phyloP scores from a whole-genome alignment of 2,888 invertebrate genomes.

The Leucozona laternaria region DNA sequence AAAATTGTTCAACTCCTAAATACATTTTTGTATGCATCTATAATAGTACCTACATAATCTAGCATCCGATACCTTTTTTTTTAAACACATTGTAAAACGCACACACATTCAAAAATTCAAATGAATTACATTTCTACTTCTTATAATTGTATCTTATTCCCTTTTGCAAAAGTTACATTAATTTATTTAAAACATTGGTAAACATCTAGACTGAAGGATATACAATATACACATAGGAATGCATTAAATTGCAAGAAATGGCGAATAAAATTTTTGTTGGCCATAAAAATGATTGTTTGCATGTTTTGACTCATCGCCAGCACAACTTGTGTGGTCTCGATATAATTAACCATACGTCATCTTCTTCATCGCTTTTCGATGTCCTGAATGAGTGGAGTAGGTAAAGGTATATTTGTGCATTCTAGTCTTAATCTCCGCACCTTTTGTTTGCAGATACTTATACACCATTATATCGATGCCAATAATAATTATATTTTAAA shows the following conservation, averaged over 20 bases:
- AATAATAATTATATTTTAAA: conserved; percentile 64
- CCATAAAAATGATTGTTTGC: background rate
- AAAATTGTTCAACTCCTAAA: too few relatives aligned
- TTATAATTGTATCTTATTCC: background rate
- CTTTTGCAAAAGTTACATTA: background rate
- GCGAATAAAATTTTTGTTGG: background rate
- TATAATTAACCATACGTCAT: background rate
- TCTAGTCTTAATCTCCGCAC: conserved; percentile 41
- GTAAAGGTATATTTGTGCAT: background rate
- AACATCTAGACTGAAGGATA: background rate
- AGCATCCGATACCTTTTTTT: too few relatives aligned
- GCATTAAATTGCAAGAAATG: background rate
- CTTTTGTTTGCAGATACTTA: conserved; percentile 38
- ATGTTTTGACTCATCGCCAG: background rate
- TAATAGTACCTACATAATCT: too few relatives aligned
- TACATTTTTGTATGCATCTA: too few relatives aligned
- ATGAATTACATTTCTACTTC: too few relatives aligned
- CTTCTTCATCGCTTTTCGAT: background rate
- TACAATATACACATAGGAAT: background rate
- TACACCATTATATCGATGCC: conserved; percentile 32
- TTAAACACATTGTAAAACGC: too few relatives aligned
- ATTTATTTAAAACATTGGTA: background rate
- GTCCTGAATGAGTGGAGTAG: background rate
- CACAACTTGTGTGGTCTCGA: conserved; percentile 46
- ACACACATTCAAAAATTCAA: too few relatives aligned